These are phyloP conservation scores for Lethenteron reissneri DNA, from an alignment of 2,113 vertebrate species.

Conservation along the genomic window DNA sequence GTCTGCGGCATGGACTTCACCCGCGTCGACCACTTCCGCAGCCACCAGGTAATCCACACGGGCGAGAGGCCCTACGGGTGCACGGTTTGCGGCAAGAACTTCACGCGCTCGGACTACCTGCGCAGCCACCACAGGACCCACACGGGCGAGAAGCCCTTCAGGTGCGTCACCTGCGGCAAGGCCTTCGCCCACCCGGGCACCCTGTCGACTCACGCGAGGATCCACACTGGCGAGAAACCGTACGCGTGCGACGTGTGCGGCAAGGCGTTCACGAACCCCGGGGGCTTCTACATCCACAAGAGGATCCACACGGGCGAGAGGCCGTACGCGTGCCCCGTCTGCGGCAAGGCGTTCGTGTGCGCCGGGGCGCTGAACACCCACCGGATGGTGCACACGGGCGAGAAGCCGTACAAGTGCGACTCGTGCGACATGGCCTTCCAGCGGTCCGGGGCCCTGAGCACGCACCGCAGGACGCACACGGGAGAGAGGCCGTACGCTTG, in stretches of 20 bases:
- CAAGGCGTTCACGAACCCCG: not conserved
- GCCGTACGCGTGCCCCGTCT: not conserved
- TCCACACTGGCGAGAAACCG: not conserved
- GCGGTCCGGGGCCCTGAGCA: not conserved
- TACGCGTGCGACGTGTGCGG: not conserved
- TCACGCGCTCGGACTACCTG: not conserved
- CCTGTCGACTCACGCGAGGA: not conserved
- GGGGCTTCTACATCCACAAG: not conserved
- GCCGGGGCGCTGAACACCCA: not conserved
- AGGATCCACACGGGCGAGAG: not conserved
- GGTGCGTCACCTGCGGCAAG: not conserved
- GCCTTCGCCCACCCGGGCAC: not conserved
- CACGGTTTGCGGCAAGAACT: not conserved
- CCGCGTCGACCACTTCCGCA: not conserved
- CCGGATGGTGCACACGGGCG: constrained; percentile 5
- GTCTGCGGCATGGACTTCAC: constrained; percentile 11
- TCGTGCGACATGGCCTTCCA: not conserved
- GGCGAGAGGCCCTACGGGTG: constrained; percentile 1
- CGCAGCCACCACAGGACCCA: not conserved
- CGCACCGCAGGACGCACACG: constrained; percentile 26
- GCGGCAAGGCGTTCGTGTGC: not conserved
- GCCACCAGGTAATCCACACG: constrained; percentile 4
- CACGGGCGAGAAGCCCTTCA: constrained; percentile 1
- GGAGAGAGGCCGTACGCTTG: not conserved
- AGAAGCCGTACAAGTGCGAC: not conserved